These are phyloP conservation scores for Centruroides sculpturatus DNA, from an alignment of 1,140 invertebrate species.

Conservation along the genomic window DNA sequence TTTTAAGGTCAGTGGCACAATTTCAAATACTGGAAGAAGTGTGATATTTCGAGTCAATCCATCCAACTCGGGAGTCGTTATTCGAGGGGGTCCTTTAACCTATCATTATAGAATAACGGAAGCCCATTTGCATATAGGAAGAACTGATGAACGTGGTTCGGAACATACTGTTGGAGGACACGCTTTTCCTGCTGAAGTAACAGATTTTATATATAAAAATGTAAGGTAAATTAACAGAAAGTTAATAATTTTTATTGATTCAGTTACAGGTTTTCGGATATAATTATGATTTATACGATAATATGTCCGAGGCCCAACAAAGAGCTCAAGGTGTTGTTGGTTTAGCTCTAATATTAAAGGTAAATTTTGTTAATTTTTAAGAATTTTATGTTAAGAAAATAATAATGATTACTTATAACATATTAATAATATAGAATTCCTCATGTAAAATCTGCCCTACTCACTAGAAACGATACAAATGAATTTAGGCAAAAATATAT, in stretches of 20 bases:
- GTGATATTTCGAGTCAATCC: constrained; percentile 72
- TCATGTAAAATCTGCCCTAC: too few relatives aligned
- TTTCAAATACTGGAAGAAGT: constrained; percentile 83
- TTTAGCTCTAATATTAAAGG: constrained; percentile 60
- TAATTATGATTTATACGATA: constrained; percentile 82
- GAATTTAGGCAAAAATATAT: too few relatives aligned
- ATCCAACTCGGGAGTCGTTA: constrained; percentile 47
- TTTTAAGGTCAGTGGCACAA: constrained; percentile 60
- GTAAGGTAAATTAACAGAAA: too few relatives aligned
- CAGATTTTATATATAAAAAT: neutral
- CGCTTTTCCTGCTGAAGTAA: constrained; percentile 79
- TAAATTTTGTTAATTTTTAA: neutral
- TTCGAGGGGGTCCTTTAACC: constrained; percentile 85
- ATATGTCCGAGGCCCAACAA: constrained; percentile 61
- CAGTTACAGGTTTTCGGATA: constrained; percentile 89
- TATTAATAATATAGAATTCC: too few relatives aligned
- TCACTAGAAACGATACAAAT: too few relatives aligned
- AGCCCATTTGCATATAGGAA: constrained; percentile 87
- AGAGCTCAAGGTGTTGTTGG: constrained; percentile 68
- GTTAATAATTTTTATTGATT: neutral
- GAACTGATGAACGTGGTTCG: constrained; percentile 68
- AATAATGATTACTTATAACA: too few relatives aligned
- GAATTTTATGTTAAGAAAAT: too few relatives aligned
- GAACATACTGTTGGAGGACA: constrained; percentile 87
- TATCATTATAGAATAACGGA: constrained; percentile 81